These are phyloP conservation scores for Labeo rohita DNA, from an alignment of 2,113 vertebrate genomes.

Conservation along the genomic window DNA sequence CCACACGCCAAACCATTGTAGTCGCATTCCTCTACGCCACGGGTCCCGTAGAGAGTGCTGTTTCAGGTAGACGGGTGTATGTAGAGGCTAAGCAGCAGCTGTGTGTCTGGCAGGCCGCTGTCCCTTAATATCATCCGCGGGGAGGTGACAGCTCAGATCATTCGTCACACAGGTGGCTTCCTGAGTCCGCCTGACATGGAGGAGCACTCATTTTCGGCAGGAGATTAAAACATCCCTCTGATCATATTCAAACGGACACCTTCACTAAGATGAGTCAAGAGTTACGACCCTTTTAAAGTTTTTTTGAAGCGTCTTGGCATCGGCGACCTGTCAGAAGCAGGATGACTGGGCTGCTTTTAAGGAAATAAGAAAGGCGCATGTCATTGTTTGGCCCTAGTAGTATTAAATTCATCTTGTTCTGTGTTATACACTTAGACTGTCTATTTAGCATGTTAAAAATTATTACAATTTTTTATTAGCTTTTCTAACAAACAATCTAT, in stretches of 20 bases:
- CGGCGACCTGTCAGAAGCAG: background rate
- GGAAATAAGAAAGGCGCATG: slow-evolving; percentile 4
- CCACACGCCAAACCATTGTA: background rate
- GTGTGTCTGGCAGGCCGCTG: slow-evolving; percentile 45
- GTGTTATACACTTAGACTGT: background rate
- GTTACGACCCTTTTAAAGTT: slow-evolving; percentile 42
- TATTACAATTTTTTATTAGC: too few species aligned
- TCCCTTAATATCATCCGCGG: slow-evolving; percentile 52
- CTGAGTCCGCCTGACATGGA: slow-evolving; percentile 38
- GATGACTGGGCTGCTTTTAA: slow-evolving; percentile 6
- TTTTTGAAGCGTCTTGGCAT: slow-evolving; percentile 31
- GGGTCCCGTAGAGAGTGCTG: background rate
- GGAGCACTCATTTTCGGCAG: slow-evolving; percentile 50
- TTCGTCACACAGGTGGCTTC: slow-evolving; percentile 52
- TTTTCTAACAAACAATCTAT: background rate
- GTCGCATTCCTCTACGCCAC: background rate
- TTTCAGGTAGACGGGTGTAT: slow-evolving; percentile 22
- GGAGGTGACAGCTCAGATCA: slow-evolving; percentile 58
- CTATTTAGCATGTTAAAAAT: background rate
- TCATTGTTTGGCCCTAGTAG: background rate
- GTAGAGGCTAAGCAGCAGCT: slow-evolving; percentile 46
- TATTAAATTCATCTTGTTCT: background rate
- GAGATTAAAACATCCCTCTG: slow-evolving; percentile 50
- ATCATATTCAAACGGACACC: slow-evolving; percentile 49
- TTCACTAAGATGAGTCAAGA: slow-evolving; percentile 34